Base-by-base conservation (phyloP, 2,797 vertebrate species). In the Hippopotamyrus pictus region DNA sequence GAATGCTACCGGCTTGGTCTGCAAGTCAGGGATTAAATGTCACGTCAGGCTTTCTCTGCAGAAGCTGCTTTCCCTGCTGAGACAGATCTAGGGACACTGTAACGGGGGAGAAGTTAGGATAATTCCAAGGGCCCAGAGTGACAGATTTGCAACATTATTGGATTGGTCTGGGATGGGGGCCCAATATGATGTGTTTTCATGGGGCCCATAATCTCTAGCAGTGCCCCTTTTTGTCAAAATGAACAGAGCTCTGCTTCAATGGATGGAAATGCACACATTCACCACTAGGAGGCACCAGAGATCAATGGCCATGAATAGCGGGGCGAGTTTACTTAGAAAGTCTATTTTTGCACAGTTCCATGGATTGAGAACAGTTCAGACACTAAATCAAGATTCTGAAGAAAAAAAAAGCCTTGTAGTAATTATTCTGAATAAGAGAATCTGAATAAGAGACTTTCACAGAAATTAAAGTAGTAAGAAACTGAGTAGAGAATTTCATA, bases 1-100 rank as follows among this genome's bases (percentile, higher is more conserved):
- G 91, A 99, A 99, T 2, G 98, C 98, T 92, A 99, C 98, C 51
- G 97, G 97, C 95, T 99, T 99, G 94, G 97, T 97, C 98, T 99
- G 88, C 0, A 22, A 76, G 84, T 83, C 90, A 2, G 22, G 33
- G 41, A 65, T 37, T 59, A 87, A 87, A 7, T 41, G 7, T 2
- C 73, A n/a, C 73, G 17, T 79, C 37, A 44, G 37, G 14, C 17
- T 11, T 14, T 69, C 65, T 12, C 3, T 79, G 33, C 37, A 44
- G 73, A 44, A 19, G 5, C 17, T 41, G 33, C 69, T 76, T 76
- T 76, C 5, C 14, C 73, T 44, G 73, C 37, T 19, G 25, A 76
- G 33, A 76, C 17, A 17, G 7, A 33, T 69, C 62, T 25, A 69
- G 62, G 19, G 54, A 0, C 19, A n/a, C n/a, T 59, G 6, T 59